These are phyloP conservation scores for Anser brachyrhynchus DNA, from an alignment of 2,113 vertebrate genomes.

Conservation along the genomic window DNA sequence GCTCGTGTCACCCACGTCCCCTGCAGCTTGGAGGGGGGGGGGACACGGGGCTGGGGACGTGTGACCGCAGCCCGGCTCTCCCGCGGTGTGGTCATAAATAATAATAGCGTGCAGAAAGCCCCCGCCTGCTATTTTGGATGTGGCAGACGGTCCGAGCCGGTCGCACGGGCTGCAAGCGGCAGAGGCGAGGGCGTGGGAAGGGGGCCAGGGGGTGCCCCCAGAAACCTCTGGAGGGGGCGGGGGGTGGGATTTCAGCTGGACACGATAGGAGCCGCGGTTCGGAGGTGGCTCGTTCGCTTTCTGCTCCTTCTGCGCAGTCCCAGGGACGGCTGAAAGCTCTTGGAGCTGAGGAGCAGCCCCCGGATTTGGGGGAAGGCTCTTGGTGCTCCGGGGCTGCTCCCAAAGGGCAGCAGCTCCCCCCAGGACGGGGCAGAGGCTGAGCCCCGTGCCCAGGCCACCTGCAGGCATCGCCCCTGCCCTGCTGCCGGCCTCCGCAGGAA, in stretches of 20 bases:
- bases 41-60: background rate
- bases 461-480: background rate
- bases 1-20: background rate
- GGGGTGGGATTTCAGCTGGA: background rate
- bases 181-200: background rate
- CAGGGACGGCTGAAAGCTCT: accelerated
- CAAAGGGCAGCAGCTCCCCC: background rate
- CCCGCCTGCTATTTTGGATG: background rate
- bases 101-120: background rate
- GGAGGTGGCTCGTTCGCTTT: background rate
- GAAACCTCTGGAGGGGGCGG: no score
- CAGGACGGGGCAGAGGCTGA: background rate
- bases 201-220: background rate
- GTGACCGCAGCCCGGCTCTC: background rate
- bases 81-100: background rate
- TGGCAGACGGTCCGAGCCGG: background rate
- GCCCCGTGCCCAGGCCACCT: accelerated
- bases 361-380: no score
- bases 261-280: accelerated
- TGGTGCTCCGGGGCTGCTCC: background rate
- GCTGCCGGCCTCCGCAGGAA: background rate
- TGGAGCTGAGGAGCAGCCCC: background rate
- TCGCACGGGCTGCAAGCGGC: accelerated
- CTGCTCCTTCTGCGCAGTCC: accelerated
- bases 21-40: background rate